Evolutionary conservation across 1,140 invertebrate genomes (phyloP).

Genomic region (Bombus superbus): DNA sequence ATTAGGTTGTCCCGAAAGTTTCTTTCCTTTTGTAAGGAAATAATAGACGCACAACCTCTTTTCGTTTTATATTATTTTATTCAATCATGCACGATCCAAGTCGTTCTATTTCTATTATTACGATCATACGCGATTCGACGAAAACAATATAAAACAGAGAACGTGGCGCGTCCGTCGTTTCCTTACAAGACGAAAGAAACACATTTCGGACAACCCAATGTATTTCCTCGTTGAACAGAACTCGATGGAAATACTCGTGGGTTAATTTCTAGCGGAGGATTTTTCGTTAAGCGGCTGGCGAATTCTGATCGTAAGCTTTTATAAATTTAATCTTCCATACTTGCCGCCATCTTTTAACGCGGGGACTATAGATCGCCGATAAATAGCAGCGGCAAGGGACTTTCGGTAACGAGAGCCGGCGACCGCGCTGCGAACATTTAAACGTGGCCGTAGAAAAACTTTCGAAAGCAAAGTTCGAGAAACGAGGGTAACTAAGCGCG

Average conservation of each 20-base stretch:
- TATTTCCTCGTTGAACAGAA: background rate
- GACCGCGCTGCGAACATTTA: background rate
- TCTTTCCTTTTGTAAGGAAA: too few relatives aligned
- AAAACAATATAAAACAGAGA: too few relatives aligned
- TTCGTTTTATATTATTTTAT: too few relatives aligned
- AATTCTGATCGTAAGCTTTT: background rate
- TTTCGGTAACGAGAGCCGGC: background rate
- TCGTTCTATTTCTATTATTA: too few relatives aligned
- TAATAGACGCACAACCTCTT: too few relatives aligned
- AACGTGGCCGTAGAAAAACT: constrained; percentile 1
- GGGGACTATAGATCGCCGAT: background rate
- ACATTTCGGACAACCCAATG: too few relatives aligned
- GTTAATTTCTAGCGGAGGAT: background rate
- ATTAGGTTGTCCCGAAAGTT: too few relatives aligned
- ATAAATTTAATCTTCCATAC: background rate
- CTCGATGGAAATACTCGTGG: background rate
- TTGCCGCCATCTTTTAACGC: background rate
- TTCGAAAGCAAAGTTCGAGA: constrained; percentile 24
- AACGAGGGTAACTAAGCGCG: constrained; percentile 6
- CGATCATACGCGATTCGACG: too few relatives aligned
- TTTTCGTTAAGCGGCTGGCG: background rate
- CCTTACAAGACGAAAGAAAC: too few relatives aligned
- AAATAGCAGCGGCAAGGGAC: background rate
- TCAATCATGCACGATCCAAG: too few relatives aligned
- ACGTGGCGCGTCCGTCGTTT: too few relatives aligned